Conservation (phyloP, 1,140 invertebrate genomes). For the Proales similis region DNA sequence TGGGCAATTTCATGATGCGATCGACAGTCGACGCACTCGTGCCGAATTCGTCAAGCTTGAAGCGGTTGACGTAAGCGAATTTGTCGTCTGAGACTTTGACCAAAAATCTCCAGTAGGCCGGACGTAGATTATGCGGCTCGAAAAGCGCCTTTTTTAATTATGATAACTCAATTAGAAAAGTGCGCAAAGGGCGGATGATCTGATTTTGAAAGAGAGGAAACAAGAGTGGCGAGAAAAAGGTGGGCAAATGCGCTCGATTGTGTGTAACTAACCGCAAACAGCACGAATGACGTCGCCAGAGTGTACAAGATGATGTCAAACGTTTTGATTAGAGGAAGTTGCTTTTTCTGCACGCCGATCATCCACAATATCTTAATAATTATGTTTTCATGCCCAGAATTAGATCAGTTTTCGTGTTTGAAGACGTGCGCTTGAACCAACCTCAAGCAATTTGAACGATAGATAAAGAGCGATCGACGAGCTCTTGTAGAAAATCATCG, state of each 20-base stretch:
- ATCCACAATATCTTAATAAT: constrained; percentile 48
- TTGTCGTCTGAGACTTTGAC: constrained; percentile 66
- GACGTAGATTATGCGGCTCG: constrained; percentile 67
- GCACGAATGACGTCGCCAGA: constrained; percentile 68
- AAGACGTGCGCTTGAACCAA: constrained; percentile 37
- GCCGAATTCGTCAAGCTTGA: constrained; percentile 38
- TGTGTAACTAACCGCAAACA: constrained; percentile 59
- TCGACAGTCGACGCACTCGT: constrained; percentile 36
- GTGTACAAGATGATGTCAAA: constrained; percentile 62
- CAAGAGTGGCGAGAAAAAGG: background rate
- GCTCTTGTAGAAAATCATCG: constrained; percentile 50
- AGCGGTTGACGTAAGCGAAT: constrained; percentile 44
- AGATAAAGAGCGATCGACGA: constrained; percentile 47
- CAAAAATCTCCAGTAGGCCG: constrained; percentile 77
- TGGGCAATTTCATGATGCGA: background rate
- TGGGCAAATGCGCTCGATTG: background rate
- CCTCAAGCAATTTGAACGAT: constrained; percentile 47
- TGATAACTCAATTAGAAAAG: constrained; percentile 35
- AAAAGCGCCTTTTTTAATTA: constrained; percentile 64
- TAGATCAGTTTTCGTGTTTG: background rate
- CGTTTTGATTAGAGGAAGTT: constrained; percentile 45
- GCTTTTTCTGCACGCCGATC: constrained; percentile 44
- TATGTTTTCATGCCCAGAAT: background rate
- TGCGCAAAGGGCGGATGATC: background rate
- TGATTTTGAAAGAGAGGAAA: background rate